Evolutionary conservation across 2,113 vertebrate genomes (phyloP), one percentile per base, ranked within the genome.

Genomic region (Corythoichthys haematopterus): DNA sequence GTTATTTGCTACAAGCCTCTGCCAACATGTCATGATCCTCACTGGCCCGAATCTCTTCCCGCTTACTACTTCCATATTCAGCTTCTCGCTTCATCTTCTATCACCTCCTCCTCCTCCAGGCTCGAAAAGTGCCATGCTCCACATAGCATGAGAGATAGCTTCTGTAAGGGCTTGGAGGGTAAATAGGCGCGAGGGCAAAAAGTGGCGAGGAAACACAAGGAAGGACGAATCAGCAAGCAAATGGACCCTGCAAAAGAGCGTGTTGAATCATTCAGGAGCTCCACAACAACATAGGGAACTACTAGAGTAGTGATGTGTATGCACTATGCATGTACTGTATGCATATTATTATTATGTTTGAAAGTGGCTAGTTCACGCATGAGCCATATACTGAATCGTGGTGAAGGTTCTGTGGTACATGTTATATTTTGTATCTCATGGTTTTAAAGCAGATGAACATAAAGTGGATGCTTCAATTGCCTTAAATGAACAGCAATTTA

Each of bases 251-350:
- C 33, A 68, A 64, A 75, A 20, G 64, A 72, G 64, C 40, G 66
- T 70, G 75, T 74, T 84, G 79, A 83, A 84, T 88, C 75, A 87
- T 87, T 81, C 67, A 78, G 33, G 75, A 74, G 75, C 71, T 60
- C 69, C 67, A 80, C 57, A 78, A 79, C 68, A 68, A 63, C 56
- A 66, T 62, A 37, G 51, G 33, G 3, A 72, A 75, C 71, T 59
- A 72, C 58, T 52, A 72, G 12, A 36, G 61, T 64, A 68, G 64
- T 68, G 65, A 68, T 65, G 58, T 77, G 58, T 64, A 43, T 7
- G 65, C 38, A 28, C 61, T 12, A 35, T 6, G 9, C 47, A 46
- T 40, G 14, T n/a, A n/a, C 16, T 6, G 9, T 47, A 46, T 40
- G 14, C 14, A n/a, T 14, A 43, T 7, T 43, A 43, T 7, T 43